Conservation (phyloP, 2,888 invertebrate genomes). For the Agrilus biguttatus region DNA sequence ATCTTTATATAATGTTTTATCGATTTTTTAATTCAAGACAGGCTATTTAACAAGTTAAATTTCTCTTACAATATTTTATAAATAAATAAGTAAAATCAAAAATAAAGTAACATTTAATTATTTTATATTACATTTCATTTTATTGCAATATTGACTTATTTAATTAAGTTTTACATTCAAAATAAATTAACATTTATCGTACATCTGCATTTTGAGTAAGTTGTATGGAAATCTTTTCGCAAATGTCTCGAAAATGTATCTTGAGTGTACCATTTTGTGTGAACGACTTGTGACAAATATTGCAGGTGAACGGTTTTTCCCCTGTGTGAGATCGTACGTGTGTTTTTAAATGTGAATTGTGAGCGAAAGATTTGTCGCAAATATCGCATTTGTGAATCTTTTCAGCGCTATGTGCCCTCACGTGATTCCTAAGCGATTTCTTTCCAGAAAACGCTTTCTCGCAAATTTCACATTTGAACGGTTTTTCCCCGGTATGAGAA, state of each 20-base stretch:
- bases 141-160: too few relatives aligned
- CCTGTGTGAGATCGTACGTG: constrained; percentile 18
- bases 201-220: background rate
- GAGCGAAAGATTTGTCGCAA: constrained; percentile 17
- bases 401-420: constrained; percentile 14
- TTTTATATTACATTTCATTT: too few relatives aligned
- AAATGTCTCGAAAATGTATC: constrained; percentile 16
- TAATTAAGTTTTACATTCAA: too few relatives aligned
- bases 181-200: too few relatives aligned
- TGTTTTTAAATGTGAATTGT: constrained; percentile 18
- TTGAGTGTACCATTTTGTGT: constrained; percentile 18
- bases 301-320: constrained; percentile 18
- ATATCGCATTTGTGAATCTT: constrained; percentile 15
- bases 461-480: constrained; percentile 16
- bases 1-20: too few relatives aligned
- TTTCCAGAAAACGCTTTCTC: too few relatives aligned
- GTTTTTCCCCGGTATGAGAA: constrained; percentile 14
- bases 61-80: too few relatives aligned
- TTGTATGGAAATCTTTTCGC: constrained; percentile 7
- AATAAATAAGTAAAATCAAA: too few relatives aligned
- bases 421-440: too few relatives aligned
- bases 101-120: too few relatives aligned
- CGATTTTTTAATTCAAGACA: too few relatives aligned
- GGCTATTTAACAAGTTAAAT: too few relatives aligned
- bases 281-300: constrained; percentile 16